Conservation (phyloP, 2,113 vertebrate species). For the Urocitellus parryii region DNA sequence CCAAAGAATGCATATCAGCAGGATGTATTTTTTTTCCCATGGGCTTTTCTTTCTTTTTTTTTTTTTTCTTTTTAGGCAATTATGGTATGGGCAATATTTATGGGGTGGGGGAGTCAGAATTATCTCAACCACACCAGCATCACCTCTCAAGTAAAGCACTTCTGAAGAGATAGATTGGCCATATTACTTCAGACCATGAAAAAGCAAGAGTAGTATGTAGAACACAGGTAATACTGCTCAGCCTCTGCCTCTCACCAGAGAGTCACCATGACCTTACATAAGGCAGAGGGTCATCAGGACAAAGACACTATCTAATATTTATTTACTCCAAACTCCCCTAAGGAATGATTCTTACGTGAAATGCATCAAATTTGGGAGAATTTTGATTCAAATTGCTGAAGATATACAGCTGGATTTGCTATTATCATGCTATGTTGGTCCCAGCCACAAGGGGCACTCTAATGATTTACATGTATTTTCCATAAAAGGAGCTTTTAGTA, state of each 20-base stretch:
- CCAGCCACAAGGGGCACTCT: neutral
- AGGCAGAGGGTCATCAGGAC: neutral
- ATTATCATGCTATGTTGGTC: neutral
- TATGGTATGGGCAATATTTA: neutral
- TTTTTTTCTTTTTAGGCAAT: neutral
- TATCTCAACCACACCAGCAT: constrained; percentile 31
- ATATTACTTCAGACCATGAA: neutral
- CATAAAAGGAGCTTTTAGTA: neutral
- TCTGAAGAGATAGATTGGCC: neutral
- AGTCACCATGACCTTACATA: neutral
- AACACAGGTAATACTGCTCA: neutral
- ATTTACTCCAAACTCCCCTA: neutral
- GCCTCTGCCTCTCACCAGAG: neutral
- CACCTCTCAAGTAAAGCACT: neutral
- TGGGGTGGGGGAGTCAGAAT: neutral
- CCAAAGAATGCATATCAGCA: neutral
- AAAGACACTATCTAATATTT: neutral
- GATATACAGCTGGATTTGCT: neutral
- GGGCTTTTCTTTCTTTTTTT: neutral
- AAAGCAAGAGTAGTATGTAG: neutral
- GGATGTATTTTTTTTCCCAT: neutral
- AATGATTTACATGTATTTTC: neutral
- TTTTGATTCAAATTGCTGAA: neutral
- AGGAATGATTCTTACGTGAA: constrained; percentile 6
- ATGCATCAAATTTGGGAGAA: neutral